Evolutionary conservation across 2,888 invertebrate genomes (phyloP), one percentile per base, ranked within the genome.

Genomic region (Andrena praecox): DNA sequence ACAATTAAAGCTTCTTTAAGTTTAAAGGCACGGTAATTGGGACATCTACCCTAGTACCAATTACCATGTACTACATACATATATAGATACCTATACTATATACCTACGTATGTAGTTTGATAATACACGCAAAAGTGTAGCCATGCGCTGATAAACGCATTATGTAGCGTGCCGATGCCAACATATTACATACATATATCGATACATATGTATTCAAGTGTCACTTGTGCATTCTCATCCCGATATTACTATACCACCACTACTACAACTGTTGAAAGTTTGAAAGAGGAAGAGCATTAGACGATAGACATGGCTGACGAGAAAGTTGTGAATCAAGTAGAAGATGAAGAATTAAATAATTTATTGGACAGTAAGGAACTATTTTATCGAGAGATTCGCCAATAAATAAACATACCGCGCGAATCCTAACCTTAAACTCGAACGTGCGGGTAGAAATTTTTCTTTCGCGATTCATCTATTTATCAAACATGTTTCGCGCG

Each of bases 291-390:
- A 42, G 5, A 16, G 1, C 0, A 16, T 16, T 42, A 16, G 42
- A 16, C 42, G 1, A n/a, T 3, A 78, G 8, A 29, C 27, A 83
- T 83, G 83, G 70, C 83, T 10, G 90, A 92, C 24, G 90, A 91
- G 77, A 91, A 91, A 62, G 75, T 74, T 29, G 56, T 79, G 77
- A 91, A 87, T 52, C 89, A 84, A 71, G 93, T 94, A 7, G 94
- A 94, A 35, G 97, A 97, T 90, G 95, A 96, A 50, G 97, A 97
- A 93, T 94, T 97, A 85, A 96, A 97, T 77, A 96, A 97, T 87
- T 95, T 97, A 89, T 94, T 97, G 87, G 96, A 97, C 93, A 97
- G 97, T 97, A 94, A 96, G 95, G 95, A 79, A 52, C 59, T 70
- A n/a, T 29, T 52, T 10, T 1, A 4, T 60, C 42, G 6, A 48